Evolutionary conservation across 1,140 invertebrate genomes (phyloP).

Genomic region (Brachystomella parvula): DNA sequence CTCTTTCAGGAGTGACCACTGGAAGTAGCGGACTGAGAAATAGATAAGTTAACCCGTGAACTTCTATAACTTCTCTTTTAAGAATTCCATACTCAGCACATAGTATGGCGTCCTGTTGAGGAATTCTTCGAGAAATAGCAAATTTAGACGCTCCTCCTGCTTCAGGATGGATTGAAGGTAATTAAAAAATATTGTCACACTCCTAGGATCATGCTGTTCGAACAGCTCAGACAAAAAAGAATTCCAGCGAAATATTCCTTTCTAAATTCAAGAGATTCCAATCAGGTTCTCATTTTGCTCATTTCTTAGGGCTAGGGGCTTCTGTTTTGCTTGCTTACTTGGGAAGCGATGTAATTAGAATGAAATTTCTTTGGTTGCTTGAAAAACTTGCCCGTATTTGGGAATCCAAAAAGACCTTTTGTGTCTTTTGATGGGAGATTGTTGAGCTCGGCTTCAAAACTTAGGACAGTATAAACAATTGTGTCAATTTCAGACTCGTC

Average conservation of each 20-base stretch:
- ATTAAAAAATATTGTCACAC: conserved; percentile 13
- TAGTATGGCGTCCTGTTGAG: conserved; percentile 14
- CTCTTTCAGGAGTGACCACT: conserved; percentile 25
- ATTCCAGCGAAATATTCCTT: neutral
- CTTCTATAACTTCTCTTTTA: neutral
- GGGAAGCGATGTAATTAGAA: conserved; percentile 8
- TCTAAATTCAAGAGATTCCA: too few relatives aligned
- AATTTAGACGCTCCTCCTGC: conserved; percentile 10
- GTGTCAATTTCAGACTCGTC: conserved; percentile 26
- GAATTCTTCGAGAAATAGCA: neutral
- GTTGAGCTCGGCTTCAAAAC: conserved; percentile 24
- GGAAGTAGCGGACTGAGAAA: conserved; percentile 22
- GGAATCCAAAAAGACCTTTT: conserved; percentile 23
- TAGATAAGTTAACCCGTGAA: conserved; percentile 6
- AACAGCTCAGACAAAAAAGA: neutral
- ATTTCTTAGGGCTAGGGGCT: too few relatives aligned
- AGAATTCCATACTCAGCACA: neutral
- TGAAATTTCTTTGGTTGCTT: conserved; percentile 18
- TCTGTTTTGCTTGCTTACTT: neutral
- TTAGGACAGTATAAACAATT: conserved; percentile 26
- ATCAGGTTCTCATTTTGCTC: too few relatives aligned
- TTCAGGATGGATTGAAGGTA: neutral
- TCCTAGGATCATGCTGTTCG: neutral
- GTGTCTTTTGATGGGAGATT: conserved; percentile 11
- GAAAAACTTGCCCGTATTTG: conserved; percentile 1